phyloP scores from a whole-genome alignment of 2,797 vertebrate species.

The Erethizon dorsatum region DNA sequence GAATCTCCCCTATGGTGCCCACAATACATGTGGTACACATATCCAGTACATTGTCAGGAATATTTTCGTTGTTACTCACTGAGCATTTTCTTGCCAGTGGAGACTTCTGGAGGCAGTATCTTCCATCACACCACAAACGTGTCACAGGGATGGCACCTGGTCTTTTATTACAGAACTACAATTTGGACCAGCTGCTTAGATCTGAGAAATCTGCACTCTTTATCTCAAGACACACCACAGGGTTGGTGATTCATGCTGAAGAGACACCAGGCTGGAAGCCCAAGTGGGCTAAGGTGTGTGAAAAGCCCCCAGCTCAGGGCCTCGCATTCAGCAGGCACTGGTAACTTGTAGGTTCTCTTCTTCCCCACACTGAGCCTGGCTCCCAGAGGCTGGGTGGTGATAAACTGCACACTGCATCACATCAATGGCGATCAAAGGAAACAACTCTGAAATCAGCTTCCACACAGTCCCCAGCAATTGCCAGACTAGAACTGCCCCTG shows the following conservation, averaged over 20 bases:
- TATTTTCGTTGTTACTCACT: neutral
- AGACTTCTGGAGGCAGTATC: neutral
- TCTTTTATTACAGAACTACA: neutral
- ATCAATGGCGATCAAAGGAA: rapidly evolving
- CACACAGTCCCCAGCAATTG: rapidly evolving
- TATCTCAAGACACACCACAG: neutral
- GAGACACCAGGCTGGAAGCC: neutral
- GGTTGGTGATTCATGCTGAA: neutral
- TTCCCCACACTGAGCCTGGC: neutral
- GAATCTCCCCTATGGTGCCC: neutral
- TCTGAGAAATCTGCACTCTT: neutral
- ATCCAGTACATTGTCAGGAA: neutral
- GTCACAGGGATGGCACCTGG: neutral
- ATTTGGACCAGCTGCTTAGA: neutral
- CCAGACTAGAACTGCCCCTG: neutral
- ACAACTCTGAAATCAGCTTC: neutral
- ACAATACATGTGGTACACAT: too few relatives aligned
- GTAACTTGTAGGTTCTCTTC: neutral
- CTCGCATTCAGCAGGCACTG: neutral
- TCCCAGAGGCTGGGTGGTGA: neutral
- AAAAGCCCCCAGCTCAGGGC: neutral
- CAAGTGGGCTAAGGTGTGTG: rapidly evolving
- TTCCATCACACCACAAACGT: neutral
- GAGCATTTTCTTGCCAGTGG: neutral
- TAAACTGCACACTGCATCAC: rapidly evolving